Evolutionary conservation across 2,113 vertebrate species (phyloP), one percentile per base, ranked within the genome.

Genomic region (Hiodon tergisus): DNA sequence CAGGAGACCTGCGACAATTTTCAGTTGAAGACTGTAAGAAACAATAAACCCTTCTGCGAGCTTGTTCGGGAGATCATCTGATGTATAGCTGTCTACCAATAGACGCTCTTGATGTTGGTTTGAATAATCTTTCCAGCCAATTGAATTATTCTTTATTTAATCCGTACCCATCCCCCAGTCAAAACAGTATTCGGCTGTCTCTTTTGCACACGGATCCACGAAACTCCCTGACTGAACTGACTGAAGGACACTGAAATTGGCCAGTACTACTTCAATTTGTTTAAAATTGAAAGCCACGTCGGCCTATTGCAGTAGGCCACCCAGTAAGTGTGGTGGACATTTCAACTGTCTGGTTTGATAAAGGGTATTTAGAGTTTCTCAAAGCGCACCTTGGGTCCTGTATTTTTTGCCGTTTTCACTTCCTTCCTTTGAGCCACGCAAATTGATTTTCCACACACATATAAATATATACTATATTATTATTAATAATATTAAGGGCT

Each of bases 1-100:
- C 65, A 73, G 80, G 59, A 74, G 79, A 79, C 79, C 76, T 75
- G 80, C 85, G 87, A 85, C 81, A 88, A 86, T 85, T 87, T 86
- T 78, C 78, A 83, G 81, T 86, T 85, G 82, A 79, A 83, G 86
- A 86, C 87, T 82, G 86, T 83, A 77, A 92, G 89, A 90, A 90
- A 92, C 90, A 92, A 91, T 90, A 92, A 89, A 89, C 77, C 90
- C 86, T 77, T 85, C 85, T 71, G 83, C 79, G 81, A 88, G 81
- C 80, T 85, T 84, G 81, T 85, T 78, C 81, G 76, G 80, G 79
- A 81, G 79, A 85, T 78, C 87, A 82, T 86, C 57, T 82, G 83
- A 85, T 87, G 80, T 80, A 77, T 47, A 67, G 46, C 6, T 0
- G 0, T 0, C 0, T 57, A 52, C 90, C 90, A 91, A 91, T 89